Percentiles rank a stretch among this genome's conserved stretches.
Conservation (phyloP, 2,888 invertebrate species). For the Tiphia femorata region DNA sequence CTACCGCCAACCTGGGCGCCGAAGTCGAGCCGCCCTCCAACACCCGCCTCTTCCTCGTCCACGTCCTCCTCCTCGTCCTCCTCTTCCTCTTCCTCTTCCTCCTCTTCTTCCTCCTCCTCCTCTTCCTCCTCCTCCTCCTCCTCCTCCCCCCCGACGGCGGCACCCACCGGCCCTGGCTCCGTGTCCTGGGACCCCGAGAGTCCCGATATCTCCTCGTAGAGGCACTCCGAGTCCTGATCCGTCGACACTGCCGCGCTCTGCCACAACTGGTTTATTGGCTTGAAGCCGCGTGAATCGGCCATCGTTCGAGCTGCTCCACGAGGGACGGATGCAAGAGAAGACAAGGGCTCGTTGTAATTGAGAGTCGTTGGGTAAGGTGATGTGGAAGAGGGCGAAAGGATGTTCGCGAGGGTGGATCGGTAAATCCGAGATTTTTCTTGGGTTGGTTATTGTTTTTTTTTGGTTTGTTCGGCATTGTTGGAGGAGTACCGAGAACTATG, state of each 20-base stretch:
- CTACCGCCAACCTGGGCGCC: constrained; percentile 44
- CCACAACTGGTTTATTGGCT: constrained; percentile 68
- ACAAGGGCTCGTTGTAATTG: no score
- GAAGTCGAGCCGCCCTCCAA: constrained; percentile 31
- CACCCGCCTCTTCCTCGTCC: constrained; percentile 56
- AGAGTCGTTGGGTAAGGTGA: no score
- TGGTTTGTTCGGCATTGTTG: no score
- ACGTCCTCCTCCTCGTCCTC: constrained; percentile 48
- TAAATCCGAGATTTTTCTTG: no score
- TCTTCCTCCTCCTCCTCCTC: constrained; percentile 60
- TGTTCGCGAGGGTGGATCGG: no score
- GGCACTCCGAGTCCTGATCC: constrained; percentile 67
- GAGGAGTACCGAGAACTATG: no score
- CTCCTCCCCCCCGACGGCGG: constrained; percentile 40
- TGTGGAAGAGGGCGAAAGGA: no score
- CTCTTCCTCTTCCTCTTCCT: constrained; percentile 40
- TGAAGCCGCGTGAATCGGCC: constrained; percentile 68
- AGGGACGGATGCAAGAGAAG: constrained; percentile 21
- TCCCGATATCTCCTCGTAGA: constrained; percentile 66
- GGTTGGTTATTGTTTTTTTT: no score
- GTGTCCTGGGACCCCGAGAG: constrained; percentile 59
- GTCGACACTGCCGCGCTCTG: constrained; percentile 60
- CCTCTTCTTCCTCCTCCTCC: constrained; percentile 56
- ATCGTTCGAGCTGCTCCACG: constrained; percentile 59
- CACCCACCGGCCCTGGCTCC: constrained; percentile 43